These are phyloP conservation scores for Philantomba maxwellii DNA, from an alignment of 2,113 vertebrate genomes.

Conservation along the genomic window DNA sequence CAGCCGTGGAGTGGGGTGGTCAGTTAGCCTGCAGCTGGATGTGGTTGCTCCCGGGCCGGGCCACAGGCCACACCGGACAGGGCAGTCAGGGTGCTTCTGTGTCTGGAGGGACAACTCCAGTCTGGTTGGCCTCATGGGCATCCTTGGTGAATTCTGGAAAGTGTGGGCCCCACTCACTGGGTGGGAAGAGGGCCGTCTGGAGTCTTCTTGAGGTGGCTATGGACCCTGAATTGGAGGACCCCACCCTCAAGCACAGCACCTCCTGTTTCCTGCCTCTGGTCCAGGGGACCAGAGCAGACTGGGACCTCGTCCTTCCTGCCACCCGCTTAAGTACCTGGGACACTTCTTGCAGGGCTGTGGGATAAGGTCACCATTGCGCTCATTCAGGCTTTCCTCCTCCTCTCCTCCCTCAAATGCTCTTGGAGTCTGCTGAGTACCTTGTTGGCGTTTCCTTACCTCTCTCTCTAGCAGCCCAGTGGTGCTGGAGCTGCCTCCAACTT, in stretches of 20 bases:
- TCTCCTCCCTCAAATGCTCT: background rate
- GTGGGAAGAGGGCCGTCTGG: background rate
- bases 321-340: background rate
- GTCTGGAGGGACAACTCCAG: background rate
- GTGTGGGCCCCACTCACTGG: background rate
- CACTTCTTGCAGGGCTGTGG: background rate
- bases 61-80: background rate
- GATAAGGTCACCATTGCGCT: background rate
- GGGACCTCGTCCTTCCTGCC: background rate
- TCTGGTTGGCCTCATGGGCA: background rate
- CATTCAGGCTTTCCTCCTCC: background rate
- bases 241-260: fast-evolving
- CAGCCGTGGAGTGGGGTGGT: fast-evolving
- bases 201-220: background rate
- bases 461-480: background rate
- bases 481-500: too few species aligned
- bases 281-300: background rate
- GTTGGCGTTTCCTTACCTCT: background rate
- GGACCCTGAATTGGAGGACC: background rate
- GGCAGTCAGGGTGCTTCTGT: background rate
- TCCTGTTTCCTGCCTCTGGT: background rate
- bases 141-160: background rate
- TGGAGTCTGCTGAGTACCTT: background rate
- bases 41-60: background rate
- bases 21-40: background rate